phyloP scores from a whole-genome alignment of 2,113 vertebrate genomes.

The Conger conger region DNA sequence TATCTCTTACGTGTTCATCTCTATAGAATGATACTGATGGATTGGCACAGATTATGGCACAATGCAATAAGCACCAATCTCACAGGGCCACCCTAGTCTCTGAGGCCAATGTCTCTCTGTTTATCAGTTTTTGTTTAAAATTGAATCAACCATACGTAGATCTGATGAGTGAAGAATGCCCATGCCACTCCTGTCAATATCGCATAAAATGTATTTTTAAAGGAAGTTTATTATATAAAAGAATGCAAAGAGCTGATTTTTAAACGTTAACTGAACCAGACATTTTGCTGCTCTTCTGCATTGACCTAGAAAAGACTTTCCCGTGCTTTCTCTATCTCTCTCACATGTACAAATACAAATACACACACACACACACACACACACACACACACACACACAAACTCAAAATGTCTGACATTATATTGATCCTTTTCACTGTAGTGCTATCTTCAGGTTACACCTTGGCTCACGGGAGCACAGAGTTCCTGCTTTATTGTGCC shows the following conservation, averaged over 20 bases:
- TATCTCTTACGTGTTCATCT: not conserved
- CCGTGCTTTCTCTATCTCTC: constrained; percentile 1
- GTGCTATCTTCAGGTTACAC: not conserved
- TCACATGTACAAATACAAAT: not conserved
- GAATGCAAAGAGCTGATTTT: constrained; percentile 38
- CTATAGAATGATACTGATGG: no score
- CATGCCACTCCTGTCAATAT: no score
- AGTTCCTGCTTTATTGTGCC: constrained; percentile 8
- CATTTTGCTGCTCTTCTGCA: constrained; percentile 29
- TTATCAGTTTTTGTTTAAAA: no score
- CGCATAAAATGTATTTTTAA: no score
- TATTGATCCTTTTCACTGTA: not conserved
- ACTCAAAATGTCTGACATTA: not conserved
- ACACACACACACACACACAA: constrained; percentile 20
- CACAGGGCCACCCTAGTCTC: no score
- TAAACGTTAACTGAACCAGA: constrained; percentile 48
- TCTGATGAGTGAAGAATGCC: no score
- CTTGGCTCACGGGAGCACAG: not conserved
- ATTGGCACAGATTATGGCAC: no score
- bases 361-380: constrained; percentile 1
- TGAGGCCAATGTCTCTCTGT: no score
- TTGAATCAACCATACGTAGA: no score
- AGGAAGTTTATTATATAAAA: no score
- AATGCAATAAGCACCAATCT: no score
- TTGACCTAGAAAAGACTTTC: constrained; percentile 57